Conservation (phyloP, 2,888 invertebrate genomes). For the Sipha maydis region DNA sequence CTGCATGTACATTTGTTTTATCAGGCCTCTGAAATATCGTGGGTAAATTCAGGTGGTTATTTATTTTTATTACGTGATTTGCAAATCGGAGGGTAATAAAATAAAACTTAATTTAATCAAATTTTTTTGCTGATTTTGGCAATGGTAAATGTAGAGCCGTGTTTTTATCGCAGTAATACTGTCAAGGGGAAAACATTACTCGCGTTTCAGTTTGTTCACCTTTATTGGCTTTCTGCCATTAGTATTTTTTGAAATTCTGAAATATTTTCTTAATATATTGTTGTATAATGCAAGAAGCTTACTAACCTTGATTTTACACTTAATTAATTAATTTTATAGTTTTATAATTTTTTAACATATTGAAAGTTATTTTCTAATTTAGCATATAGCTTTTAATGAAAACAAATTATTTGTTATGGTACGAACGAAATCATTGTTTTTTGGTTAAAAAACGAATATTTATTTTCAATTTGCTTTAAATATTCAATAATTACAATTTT, state of each 20-base stretch:
- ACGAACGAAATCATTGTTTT: too few species aligned
- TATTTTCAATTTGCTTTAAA: too few species aligned
- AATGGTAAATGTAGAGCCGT: background rate
- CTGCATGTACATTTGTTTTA: background rate
- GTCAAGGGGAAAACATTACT: constrained; percentile 1
- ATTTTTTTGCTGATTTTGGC: background rate
- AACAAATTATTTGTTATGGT: too few species aligned
- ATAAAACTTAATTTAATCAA: background rate
- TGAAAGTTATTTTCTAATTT: too few species aligned
- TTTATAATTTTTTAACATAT: background rate
- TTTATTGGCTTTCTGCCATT: constrained; percentile 34
- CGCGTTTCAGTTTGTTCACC: constrained; percentile 46
- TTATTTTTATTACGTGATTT: background rate
- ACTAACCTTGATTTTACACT: constrained; percentile 1
- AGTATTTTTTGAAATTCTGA: constrained; percentile 28
- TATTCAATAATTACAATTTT: too few species aligned
- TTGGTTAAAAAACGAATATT: too few species aligned
- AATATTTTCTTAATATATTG: constrained; percentile 10
- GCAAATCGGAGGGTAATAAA: background rate
- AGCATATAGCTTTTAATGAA: too few species aligned
- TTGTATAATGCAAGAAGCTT: background rate
- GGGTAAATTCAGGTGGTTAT: background rate
- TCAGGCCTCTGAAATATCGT: background rate
- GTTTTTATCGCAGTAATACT: background rate
- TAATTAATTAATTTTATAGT: background rate